Percentiles rank a stretch among this genome's conserved stretches.
Evolutionary conservation across 1,140 invertebrate genomes (phyloP).

Genomic region (Chymomyza costata): DNA sequence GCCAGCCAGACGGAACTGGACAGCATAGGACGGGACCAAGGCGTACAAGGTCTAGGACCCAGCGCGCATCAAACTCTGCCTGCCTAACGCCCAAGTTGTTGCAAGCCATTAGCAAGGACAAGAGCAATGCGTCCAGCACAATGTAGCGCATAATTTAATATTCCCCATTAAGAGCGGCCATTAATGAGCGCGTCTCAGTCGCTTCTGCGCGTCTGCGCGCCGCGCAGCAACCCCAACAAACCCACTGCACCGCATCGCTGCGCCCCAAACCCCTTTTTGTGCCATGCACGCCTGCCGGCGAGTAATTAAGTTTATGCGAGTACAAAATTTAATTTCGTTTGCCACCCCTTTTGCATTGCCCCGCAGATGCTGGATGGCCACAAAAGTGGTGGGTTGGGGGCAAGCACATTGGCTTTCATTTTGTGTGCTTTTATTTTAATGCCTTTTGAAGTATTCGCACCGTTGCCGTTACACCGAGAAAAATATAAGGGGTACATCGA

Average conservation of each 20-base stretch:
- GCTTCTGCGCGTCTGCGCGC: conserved; percentile 43
- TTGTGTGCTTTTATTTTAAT: conserved; percentile 61
- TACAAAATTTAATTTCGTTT: conserved; percentile 73
- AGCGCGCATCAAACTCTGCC: too few species aligned
- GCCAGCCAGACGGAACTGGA: conserved; percentile 16
- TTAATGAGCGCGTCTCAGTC: conserved; percentile 53
- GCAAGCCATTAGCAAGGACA: conserved; percentile 19
- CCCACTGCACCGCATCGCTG: background rate
- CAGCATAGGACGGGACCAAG: background rate
- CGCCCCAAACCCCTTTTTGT: conserved; percentile 14
- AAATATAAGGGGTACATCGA: too few species aligned
- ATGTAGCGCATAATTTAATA: conserved; percentile 70
- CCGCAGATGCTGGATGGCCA: background rate
- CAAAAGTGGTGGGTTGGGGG: background rate
- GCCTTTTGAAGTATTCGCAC: conserved; percentile 63
- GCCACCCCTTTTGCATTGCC: conserved; percentile 53
- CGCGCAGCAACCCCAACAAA: conserved; percentile 8
- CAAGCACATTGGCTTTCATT: conserved; percentile 57
- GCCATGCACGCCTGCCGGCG: conserved; percentile 31
- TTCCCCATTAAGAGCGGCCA: conserved; percentile 69
- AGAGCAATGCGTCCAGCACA: conserved; percentile 31
- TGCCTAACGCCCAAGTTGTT: conserved; percentile 2
- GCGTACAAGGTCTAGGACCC: too few species aligned
- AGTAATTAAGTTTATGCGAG: conserved; percentile 73
- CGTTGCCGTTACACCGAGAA: too few species aligned